These are phyloP conservation scores for Naso thynnoides DNA, from an alignment of 2,797 vertebrate species.

Conservation along the genomic window DNA sequence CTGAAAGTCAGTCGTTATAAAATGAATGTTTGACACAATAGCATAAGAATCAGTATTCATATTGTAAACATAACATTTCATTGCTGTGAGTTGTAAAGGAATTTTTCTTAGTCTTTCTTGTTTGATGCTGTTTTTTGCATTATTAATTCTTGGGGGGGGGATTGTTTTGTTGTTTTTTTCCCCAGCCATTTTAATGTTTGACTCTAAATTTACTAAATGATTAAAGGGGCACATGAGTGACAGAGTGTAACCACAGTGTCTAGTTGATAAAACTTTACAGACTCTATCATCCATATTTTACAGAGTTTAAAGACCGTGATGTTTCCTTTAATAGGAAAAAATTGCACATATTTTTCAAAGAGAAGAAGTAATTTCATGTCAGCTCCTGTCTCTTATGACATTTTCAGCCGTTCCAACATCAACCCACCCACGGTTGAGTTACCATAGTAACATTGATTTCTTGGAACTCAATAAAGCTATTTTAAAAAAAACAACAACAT, in stretches of 20 bases:
- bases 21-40: background rate
- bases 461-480: constrained; percentile 30
- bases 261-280: background rate
- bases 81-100: background rate
- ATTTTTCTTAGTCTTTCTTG: background rate
- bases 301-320: background rate
- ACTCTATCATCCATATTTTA: background rate
- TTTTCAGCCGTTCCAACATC: constrained; percentile 40
- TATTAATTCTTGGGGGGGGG: background rate
- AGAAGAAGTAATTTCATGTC: constrained; percentile 6
- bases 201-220: background rate
- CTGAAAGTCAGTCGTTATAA: background rate
- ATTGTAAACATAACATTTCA: constrained; percentile 8
- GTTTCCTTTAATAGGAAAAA: background rate
- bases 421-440: constrained; percentile 41
- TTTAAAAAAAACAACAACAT: constrained; percentile 28
- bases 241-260: background rate
- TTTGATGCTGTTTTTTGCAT: background rate
- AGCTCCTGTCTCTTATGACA: constrained; percentile 24
- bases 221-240: background rate
- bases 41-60: background rate
- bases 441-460: constrained; percentile 60
- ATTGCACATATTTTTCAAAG: background rate
- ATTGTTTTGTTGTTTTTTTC: background rate
- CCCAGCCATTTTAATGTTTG: background rate